Evolutionary conservation across 2,113 vertebrate genomes (phyloP).

Genomic region (Gobiocypris rarus): DNA sequence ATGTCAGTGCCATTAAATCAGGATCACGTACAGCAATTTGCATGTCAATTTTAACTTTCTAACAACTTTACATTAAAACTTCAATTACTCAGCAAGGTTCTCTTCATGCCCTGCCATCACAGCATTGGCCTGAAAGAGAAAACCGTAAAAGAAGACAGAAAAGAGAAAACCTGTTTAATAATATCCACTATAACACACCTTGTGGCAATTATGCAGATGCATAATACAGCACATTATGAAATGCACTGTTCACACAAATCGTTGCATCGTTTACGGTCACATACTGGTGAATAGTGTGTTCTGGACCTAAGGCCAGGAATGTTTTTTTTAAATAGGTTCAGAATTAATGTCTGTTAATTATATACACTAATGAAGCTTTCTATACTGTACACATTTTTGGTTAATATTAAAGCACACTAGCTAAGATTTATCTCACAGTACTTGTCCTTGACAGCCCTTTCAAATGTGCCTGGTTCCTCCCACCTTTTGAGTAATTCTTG

Average conservation of each 20-base stretch:
- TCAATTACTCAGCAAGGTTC: too few species aligned
- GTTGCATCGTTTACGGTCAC: not conserved
- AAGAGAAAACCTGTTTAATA: not conserved
- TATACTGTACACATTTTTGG: not conserved
- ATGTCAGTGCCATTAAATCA: too few species aligned
- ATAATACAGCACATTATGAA: too few species aligned
- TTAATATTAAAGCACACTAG: not conserved
- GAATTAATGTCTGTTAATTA: not conserved
- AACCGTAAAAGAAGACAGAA: not conserved
- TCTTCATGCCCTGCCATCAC: not conserved
- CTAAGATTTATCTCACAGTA: not conserved
- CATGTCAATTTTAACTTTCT: too few species aligned
- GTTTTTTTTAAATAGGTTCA: not conserved
- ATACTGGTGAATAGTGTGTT: not conserved
- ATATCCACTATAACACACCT: not conserved
- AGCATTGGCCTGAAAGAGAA: not conserved
- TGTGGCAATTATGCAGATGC: too few species aligned
- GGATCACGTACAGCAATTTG: too few species aligned
- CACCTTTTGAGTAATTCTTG: conserved; percentile 26
- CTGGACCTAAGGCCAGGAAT: not conserved
- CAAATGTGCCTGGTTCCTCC: not conserved
- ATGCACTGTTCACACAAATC: too few species aligned
- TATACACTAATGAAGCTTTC: not conserved
- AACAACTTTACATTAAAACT: too few species aligned
- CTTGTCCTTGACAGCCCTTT: not conserved